A percentile compares a stretch with the other conserved stretches of the same genome.
phyloP scores from a whole-genome alignment of 2,888 invertebrate genomes.

The Heliconius charithonia region DNA sequence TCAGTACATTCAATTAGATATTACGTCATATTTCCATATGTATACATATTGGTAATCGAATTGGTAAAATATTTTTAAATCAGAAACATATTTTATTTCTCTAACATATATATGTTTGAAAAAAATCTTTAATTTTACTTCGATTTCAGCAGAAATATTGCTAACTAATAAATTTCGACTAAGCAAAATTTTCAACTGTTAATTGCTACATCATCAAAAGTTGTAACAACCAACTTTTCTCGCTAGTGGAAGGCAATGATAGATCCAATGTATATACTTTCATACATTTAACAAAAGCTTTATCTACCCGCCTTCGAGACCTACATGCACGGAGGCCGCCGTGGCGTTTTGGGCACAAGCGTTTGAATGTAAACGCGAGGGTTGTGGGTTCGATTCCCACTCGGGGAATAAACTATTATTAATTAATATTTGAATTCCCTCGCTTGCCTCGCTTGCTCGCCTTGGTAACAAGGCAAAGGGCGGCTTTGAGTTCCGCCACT shows the following conservation, averaged over 20 bases:
- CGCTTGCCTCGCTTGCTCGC: no score
- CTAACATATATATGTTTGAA: neutral
- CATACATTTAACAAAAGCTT: neutral
- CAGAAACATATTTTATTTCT: neutral
- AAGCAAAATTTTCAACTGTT: conserved; percentile 18
- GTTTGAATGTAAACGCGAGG: no score
- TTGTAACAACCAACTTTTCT: conserved; percentile 21
- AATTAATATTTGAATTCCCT: no score
- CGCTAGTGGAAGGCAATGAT: neutral
- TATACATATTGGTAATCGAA: neutral
- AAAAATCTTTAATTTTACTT: neutral
- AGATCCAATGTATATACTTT: neutral
- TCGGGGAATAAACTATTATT: no score
- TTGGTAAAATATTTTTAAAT: neutral
- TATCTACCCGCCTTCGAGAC: no score
- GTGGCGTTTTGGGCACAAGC: no score
- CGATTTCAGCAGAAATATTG: conserved; percentile 3
- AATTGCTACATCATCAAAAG: conserved; percentile 19
- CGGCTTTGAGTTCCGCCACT: no score
- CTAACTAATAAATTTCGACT: conserved; percentile 9
- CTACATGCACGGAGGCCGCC: no score
- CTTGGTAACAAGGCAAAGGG: no score
- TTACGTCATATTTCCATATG: neutral
- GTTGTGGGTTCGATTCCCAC: no score
- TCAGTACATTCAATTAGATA: neutral